Evolutionary conservation across 2,113 vertebrate species (phyloP), one percentile per base, ranked within the genome.

Genomic region (Erpornis zantholeuca): DNA sequence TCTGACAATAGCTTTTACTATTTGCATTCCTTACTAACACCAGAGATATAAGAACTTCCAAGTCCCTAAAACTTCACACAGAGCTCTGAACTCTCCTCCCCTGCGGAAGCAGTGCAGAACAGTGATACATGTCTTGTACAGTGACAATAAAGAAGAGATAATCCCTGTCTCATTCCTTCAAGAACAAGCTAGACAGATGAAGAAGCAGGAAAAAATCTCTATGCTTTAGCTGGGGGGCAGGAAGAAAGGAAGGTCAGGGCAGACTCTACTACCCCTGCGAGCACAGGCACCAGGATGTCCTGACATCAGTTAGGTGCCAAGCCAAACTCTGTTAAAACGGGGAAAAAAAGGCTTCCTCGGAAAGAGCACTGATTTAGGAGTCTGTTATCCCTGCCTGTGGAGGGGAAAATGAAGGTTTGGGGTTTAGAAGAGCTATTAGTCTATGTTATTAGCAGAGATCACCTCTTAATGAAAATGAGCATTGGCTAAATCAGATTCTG

Each of bases 401-500:
- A 27, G 35, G 29, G 11, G 0, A 5, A 15, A 38, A 12, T 6
- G 4, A 56, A 50, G 16, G 24, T 70, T 40, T 42, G 4, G 23
- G 13, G 2, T 4, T 97, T 87, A 87, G 61, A 92, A 92, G 73
- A 65, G 65, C 77, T 94, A 85, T 94, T 90, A 95, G 68, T 73
- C 53, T 71, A 29, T 45, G 21, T 82, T 82, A 94, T 92, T 89
- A 95, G 76, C 82, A 86, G 71, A 92, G 72, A 82, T 86, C 94
- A 94, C 88, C 66, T 90, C 80, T 81, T 77, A 97, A 95, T 90
- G 82, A 94, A 97, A 96, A 87, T 85, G 31, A 7, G 57, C 84
- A 79, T 89, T 81, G 73, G 60, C 95, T 95, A 97, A 82, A 96
- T 83, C 91, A 83, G 91, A 85, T 87, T 94, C 68, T 65, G 61